Conservation (phyloP, 92 coral and sea anemone species). For the Heteractis magnifica region DNA sequence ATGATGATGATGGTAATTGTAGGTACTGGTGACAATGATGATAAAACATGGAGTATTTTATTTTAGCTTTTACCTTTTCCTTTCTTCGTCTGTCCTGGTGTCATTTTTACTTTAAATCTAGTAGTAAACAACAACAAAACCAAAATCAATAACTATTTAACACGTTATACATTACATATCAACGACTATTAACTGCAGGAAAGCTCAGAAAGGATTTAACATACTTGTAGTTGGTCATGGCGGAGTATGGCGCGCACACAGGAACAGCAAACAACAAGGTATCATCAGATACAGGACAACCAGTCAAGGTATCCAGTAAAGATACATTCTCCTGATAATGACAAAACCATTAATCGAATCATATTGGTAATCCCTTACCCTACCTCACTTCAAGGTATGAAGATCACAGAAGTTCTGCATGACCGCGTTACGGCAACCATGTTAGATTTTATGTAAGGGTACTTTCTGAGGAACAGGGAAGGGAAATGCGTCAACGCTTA, state of each 20-base stretch:
- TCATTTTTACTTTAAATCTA: slow-evolving; percentile 84
- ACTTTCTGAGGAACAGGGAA: too few species aligned
- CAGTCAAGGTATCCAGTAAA: slow-evolving; percentile 90
- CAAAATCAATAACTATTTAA: too few species aligned
- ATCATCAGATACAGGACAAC: slow-evolving; percentile 79
- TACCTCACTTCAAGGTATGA: background rate
- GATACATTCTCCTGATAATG: slow-evolving; percentile 30
- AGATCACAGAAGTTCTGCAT: too few species aligned
- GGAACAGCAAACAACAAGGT: slow-evolving; percentile 85
- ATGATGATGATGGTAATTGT: too few species aligned
- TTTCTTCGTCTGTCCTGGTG: slow-evolving; percentile 89
- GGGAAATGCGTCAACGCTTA: too few species aligned
- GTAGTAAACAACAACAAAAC: background rate
- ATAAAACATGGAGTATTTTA: background rate
- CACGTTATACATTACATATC: too few species aligned
- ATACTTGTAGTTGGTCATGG: slow-evolving; percentile 93
- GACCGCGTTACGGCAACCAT: too few species aligned
- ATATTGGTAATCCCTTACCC: background rate
- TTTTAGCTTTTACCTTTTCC: slow-evolving; percentile 72
- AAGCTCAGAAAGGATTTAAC: slow-evolving; percentile 17
- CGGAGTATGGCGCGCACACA: slow-evolving; percentile 91
- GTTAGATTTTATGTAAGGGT: too few species aligned
- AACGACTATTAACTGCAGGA: too few species aligned
- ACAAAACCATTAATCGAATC: background rate
- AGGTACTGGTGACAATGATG: background rate